Evolutionary conservation across 2,113 vertebrate genomes (phyloP).

Genomic region (Hucho hucho): DNA sequence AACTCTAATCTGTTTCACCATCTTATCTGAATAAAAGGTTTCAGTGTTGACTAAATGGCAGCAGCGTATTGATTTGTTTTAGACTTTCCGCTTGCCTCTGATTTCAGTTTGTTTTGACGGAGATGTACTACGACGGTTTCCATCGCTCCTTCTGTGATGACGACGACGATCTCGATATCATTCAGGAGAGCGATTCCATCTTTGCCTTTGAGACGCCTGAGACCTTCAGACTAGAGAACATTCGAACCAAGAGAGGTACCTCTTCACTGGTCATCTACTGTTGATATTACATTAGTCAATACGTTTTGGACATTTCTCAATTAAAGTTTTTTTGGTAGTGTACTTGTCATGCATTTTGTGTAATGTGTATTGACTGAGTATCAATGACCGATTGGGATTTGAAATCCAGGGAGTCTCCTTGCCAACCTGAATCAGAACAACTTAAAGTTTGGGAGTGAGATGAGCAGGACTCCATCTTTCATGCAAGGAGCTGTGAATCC

Average conservation of each 20-base stretch:
- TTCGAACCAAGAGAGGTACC: conserved; percentile 91
- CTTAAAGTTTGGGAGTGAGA: conserved; percentile 85
- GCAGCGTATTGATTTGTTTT: background rate
- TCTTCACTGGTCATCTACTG: background rate
- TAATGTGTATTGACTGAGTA: conserved; percentile 60
- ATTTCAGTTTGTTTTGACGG: conserved; percentile 91
- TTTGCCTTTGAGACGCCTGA: conserved; percentile 98
- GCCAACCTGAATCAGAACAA: conserved; percentile 96
- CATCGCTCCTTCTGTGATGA: conserved; percentile 97
- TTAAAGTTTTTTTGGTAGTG: too few species aligned
- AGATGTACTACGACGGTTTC: conserved; percentile 99
- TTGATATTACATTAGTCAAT: background rate
- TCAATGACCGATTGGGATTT: too few species aligned
- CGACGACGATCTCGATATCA: conserved; percentile 88
- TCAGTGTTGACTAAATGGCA: background rate
- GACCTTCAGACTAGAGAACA: conserved; percentile 89
- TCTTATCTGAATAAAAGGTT: background rate
- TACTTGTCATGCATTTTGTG: too few species aligned
- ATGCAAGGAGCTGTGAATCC: conserved; percentile 78
- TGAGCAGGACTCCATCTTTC: conserved; percentile 78
- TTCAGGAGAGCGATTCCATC: conserved; percentile 96
- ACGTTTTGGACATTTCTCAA: too few species aligned
- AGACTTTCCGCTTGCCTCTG: conserved; percentile 4
- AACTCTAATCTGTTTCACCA: background rate
- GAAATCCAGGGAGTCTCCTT: conserved; percentile 80